phyloP scores from a whole-genome alignment of 2,113 vertebrate species.

The Prionailurus viverrinus region DNA sequence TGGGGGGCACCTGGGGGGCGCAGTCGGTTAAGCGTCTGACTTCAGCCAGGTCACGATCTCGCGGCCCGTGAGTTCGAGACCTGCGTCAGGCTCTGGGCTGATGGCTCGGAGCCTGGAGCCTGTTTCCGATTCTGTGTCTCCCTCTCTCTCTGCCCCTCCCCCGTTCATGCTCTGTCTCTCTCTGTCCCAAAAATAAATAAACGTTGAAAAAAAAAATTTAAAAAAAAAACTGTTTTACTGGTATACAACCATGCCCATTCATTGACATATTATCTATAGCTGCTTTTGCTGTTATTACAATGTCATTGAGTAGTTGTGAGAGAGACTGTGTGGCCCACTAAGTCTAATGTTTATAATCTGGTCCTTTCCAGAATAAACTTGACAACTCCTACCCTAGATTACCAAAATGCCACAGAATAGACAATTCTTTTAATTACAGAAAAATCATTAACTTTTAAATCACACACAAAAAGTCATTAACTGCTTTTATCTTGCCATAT shows the following conservation, averaged over 20 bases:
- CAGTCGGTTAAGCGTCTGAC: too few species aligned
- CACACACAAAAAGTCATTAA: neutral
- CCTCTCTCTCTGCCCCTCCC: too few species aligned
- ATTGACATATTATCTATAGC: neutral
- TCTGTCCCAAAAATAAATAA: too few species aligned
- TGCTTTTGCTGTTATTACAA: neutral
- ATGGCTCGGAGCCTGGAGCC: too few species aligned
- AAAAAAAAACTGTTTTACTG: neutral
- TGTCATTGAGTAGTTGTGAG: neutral
- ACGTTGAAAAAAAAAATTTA: too few species aligned
- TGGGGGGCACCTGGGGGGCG: too few species aligned
- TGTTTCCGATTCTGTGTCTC: too few species aligned
- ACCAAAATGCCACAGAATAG: neutral
- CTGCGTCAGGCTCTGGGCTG: too few species aligned
- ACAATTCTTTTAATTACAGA: conserved; percentile 1
- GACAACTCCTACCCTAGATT: neutral
- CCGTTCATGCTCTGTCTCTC: too few species aligned
- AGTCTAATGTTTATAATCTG: neutral
- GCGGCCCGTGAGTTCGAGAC: too few species aligned
- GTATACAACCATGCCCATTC: neutral
- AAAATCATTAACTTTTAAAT: conserved; percentile 44
- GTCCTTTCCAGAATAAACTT: neutral
- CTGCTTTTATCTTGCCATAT: neutral
- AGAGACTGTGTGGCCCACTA: neutral
- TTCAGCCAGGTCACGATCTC: too few species aligned